phyloP scores from a whole-genome alignment of 2,888 invertebrate genomes.

The Venustoraphidia nigricollis region DNA sequence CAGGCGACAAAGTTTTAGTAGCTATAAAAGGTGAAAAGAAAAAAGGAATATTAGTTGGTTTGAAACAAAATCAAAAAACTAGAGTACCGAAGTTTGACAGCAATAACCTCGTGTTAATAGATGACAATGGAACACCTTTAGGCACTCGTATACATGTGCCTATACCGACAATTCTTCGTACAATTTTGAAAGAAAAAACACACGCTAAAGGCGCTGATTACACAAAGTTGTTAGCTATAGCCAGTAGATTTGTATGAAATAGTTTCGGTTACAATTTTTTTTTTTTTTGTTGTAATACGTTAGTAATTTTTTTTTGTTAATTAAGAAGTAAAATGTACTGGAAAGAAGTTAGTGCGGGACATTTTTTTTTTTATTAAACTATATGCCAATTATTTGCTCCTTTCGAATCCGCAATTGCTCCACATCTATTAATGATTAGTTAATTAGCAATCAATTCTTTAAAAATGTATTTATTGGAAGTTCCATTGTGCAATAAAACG shows the following conservation, averaged over 20 bases:
- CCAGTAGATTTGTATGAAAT: conserved; percentile 66
- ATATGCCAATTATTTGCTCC: too few species aligned
- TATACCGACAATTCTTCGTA: conserved; percentile 77
- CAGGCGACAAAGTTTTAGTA: conserved; percentile 76
- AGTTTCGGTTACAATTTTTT: neutral
- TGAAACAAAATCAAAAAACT: conserved; percentile 64
- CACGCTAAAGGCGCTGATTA: conserved; percentile 75
- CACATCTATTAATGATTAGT: too few species aligned
- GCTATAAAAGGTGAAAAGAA: conserved; percentile 93
- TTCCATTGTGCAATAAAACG: too few species aligned
- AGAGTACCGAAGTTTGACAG: conserved; percentile 85
- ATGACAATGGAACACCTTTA: conserved; percentile 85
- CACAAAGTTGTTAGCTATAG: conserved; percentile 81
- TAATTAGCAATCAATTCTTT: too few species aligned
- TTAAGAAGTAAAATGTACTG: too few species aligned
- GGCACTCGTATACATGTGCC: conserved; percentile 94
- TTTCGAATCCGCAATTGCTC: too few species aligned
- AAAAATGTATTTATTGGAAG: too few species aligned
- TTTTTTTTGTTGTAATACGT: too few species aligned
- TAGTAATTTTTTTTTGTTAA: too few species aligned
- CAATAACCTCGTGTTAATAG: conserved; percentile 91
- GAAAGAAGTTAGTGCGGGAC: too few species aligned
- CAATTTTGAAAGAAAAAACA: conserved; percentile 67
- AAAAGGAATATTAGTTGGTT: conserved; percentile 78
- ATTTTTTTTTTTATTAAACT: too few species aligned